Base-by-base conservation (phyloP, 2,113 vertebrate species). In the Catharus fuscescens region DNA sequence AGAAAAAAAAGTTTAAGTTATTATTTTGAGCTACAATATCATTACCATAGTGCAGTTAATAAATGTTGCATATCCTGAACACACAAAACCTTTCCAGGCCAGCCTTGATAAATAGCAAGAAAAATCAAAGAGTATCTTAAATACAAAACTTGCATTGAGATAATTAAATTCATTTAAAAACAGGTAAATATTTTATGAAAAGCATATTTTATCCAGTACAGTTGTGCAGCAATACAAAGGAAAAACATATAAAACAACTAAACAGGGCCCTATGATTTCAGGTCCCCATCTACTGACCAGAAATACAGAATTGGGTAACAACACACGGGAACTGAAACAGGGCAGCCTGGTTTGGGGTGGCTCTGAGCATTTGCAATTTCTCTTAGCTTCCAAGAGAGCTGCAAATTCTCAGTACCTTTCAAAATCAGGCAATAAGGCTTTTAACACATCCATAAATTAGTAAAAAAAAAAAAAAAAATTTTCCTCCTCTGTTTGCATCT, bases 121-220 rank as follows among this genome's bases (percentile, higher is more conserved):
- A 98, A 98, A 98, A 97, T 97, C 96, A 92, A 96, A 97, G 90
- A 97, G 95, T 90, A 91, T 93, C 93, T 97, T 98, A 97, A 97
- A 98, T 98, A 97, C 74, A 97, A 98, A 98, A 98, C 90, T 97
- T 98, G 97, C 98, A 98, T 97, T 97, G 97, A 98, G 97, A 98
- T 97, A 98, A 97, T 97, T 98, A 97, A 96, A 97, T 97, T 98
- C 97, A 96, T 98, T 97, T 97, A 97, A 98, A 98, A 98, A 97
- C 93, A 97, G 94, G 96, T 97, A 96, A 97, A 96, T 97, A 97
- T 85, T 97, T 97, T 95, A 97, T 96, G 88, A 93, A 97, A 97
- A 96, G 84, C 84, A 19, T 89, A 83, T 96, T 98, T 97, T 96
- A 97, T 97, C 97, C 97, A 97, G 97, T 97, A 97, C 96, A 96